Base-by-base conservation (phyloP, 1,140 invertebrate genomes). In the Melipona quadrifasciata region DNA sequence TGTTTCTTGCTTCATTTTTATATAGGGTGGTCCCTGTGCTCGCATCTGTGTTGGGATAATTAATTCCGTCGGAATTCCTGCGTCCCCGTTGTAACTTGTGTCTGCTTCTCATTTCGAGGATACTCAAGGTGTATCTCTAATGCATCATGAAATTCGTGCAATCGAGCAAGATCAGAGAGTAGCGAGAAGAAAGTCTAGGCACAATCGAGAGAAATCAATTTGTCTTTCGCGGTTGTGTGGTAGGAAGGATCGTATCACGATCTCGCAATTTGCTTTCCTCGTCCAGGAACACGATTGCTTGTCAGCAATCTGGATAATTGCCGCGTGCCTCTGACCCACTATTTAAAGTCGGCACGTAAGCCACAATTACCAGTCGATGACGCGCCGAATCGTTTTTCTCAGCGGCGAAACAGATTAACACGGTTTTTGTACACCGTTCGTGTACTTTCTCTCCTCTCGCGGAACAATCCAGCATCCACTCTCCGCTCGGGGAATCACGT, bases 291-390 rank as follows among this genome's bases (percentile, higher is more conserved):
- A 31, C 34, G 55, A 70, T 8, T 34, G 39, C 55, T 39, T 39
- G 79, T 21, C 80, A 75, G 80, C 71, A 39, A 24, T 65, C 61
- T 16, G 21, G 71, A 39, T 82, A 82, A 82, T 57, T 82, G 74
- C 80, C 55, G 27, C 57, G 19, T 57, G 39, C 70, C 16, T n/a
- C 21, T 55, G 58, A 82, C 80, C 61, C 61, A 57, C 12, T 65
- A 21, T 55, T 82, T 76, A 82, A 68, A 31, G 27, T 47, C 61
- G 61, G 65, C 75, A 82, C 57, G 76, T 39, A 58, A 75, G 53
- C 73, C 55, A 57, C 73, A 72, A 80, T 80, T 68, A 58, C 53
- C 34, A 47, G 31, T n/a, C 61, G 73, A 76, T 82, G 80, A 75
- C 73, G 73, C 64, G 58, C n/a, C 51, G 16, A 27, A 67, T 61